Base-by-base conservation (phyloP, 2,113 vertebrate genomes). In the Nanorana parkeri region DNA sequence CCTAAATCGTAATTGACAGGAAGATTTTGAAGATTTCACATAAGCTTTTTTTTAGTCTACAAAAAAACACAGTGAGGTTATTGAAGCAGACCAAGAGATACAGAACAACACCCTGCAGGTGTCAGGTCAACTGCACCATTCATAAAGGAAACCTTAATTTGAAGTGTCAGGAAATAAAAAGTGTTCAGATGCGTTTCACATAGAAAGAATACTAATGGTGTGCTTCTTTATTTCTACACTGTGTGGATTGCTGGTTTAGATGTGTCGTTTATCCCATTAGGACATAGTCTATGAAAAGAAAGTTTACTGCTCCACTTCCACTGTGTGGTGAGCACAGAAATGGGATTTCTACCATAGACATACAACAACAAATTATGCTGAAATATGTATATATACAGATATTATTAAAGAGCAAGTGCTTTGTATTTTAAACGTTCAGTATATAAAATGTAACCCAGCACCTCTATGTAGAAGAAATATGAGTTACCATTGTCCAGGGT, bases 81-180 rank as follows among this genome's bases (percentile, higher is more conserved):
- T 26, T 63, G 60, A 63, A 63, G 60, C 60, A 63, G 60, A 63
- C 60, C 60, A 63, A 63, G 60, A 63, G 16, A 63, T 23, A 63
- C 60, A 63, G 60, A 15, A 63, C 60, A 21, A 63, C 21, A 63
- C 60, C 60, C 60, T 63, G 60, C 60, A 26, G 60, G 60, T 63
- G 60, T 63, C 60, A 21, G 60, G 60, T 63, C 60, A 63, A 63
- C 23, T 23, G 21, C 60, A 63, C 60, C 60, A 21, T 63, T 63
- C 20, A 26, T 23, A 21, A 63, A 63, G 23, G 60, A 63, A 63
- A 63, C 20, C 23, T 63, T 63, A 63, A 63, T 63, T 63, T 63
- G 60, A 63, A 23, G 60, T 63, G 60, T 21, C 60, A 63, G 23
- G 60, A 26, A 63, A 63, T 56, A 63, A 63, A 21, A 11, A 63